phyloP scores from a whole-genome alignment of 2,888 invertebrate genomes.

The Nephrotoma appendiculata region DNA sequence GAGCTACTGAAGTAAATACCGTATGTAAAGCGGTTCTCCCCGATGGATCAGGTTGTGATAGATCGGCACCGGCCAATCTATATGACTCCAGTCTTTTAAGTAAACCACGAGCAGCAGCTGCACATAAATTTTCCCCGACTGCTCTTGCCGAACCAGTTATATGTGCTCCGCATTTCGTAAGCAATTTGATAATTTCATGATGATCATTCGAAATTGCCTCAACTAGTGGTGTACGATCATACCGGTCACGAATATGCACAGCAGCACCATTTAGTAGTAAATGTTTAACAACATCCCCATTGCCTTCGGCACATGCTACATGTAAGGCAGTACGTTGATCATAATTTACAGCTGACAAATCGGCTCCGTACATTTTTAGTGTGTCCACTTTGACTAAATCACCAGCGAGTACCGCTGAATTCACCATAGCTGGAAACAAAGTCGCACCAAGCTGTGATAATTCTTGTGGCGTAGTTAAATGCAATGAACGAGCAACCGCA shows the following conservation, averaged over 20 bases:
- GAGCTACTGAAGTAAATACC: constrained; percentile 22
- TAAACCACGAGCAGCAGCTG: constrained; percentile 46
- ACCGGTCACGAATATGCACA: constrained; percentile 60
- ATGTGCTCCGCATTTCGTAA: constrained; percentile 63
- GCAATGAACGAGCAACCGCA: constrained; percentile 41
- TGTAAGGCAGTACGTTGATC: constrained; percentile 70
- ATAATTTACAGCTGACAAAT: constrained; percentile 55
- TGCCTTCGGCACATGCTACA: constrained; percentile 60
- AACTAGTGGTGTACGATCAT: constrained; percentile 53
- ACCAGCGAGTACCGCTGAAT: constrained; percentile 42
- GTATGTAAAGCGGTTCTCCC: constrained; percentile 55
- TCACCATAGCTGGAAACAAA: constrained; percentile 54
- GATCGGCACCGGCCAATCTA: constrained; percentile 50
- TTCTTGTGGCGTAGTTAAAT: constrained; percentile 39
- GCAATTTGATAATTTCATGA: constrained; percentile 45
- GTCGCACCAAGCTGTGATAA: constrained; percentile 40
- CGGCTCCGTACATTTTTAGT: constrained; percentile 48
- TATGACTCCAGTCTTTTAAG: constrained; percentile 42
- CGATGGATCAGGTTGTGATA: constrained; percentile 44
- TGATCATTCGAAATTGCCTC: constrained; percentile 53
- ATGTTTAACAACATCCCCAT: constrained; percentile 50
- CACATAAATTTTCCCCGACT: constrained; percentile 52
- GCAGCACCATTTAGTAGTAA: constrained; percentile 66
- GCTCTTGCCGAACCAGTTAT: constrained; percentile 41
- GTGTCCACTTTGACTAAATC: constrained; percentile 35